Evolutionary conservation across 2,797 vertebrate genomes (phyloP).

Genomic region (Helicolenus hilgendorfi): DNA sequence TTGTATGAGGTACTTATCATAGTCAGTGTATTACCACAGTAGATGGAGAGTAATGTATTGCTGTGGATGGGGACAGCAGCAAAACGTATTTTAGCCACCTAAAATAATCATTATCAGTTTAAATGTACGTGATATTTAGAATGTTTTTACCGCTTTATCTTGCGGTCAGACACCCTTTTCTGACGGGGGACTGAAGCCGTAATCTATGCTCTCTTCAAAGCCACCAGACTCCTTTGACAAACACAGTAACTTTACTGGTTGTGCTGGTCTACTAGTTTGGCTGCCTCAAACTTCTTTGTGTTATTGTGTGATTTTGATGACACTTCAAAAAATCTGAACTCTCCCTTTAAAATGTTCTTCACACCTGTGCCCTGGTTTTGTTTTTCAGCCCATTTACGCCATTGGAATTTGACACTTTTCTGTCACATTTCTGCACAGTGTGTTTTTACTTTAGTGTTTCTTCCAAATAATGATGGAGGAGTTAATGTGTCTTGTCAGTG

Average conservation of each 20-base stretch:
- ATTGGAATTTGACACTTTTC: conserved; percentile 10
- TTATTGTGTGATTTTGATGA: neutral
- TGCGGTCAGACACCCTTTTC: no score
- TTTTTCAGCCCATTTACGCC: neutral
- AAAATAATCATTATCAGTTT: neutral
- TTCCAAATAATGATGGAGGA: neutral
- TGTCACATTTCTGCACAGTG: neutral
- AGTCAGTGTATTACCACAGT: neutral
- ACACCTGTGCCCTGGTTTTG: conserved; percentile 8
- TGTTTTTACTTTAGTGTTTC: neutral
- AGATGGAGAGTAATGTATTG: accelerated
- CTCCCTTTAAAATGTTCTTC: neutral
- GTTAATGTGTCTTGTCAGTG: neutral
- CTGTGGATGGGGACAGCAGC: neutral
- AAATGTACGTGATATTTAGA: no score
- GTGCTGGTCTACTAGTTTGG: no score
- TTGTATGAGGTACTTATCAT: neutral
- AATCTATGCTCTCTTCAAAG: neutral
- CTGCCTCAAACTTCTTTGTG: no score
- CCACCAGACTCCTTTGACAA: neutral
- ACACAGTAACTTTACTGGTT: no score
- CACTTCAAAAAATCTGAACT: no score
- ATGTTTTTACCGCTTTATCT: no score
- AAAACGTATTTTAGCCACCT: neutral
- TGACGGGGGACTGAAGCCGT: no score